A percentile compares a stretch with the other conserved stretches of the same genome.
Evolutionary conservation across 1,140 invertebrate genomes (phyloP).

Genomic region (Lasioglossum baleicum): DNA sequence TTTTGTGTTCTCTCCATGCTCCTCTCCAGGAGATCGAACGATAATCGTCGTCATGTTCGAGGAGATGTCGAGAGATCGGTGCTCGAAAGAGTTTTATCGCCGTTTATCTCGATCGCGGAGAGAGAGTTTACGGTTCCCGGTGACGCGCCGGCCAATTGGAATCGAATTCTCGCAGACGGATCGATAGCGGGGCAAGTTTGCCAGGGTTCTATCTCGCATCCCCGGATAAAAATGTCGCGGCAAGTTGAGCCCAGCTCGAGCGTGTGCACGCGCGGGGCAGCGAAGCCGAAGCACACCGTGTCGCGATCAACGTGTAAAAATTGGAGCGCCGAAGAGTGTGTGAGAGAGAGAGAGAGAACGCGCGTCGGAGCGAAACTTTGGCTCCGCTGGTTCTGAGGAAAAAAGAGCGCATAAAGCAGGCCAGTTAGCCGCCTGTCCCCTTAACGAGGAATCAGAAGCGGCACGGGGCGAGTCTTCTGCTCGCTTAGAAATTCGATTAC

Average conservation of each 20-base stretch:
- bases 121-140: too few relatives aligned
- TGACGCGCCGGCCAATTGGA: not conserved
- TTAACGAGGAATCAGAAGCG: constrained; percentile 35
- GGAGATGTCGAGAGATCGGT: not conserved
- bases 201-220: not conserved
- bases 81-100: too few relatives aligned
- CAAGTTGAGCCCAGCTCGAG: not conserved
- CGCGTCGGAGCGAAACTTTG: too few relatives aligned
- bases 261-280: not conserved
- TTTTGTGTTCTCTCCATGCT: not conserved
- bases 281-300: not conserved
- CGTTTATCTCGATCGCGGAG: too few relatives aligned
- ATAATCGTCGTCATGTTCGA: not conserved
- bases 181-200: not conserved
- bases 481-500: constrained; percentile 42
- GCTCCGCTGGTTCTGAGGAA: not conserved
- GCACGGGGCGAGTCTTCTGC: not conserved
- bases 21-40: not conserved
- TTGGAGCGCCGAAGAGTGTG: too few relatives aligned
- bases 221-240: not conserved
- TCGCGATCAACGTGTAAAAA: not conserved
- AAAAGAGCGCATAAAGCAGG: not conserved
- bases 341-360: too few relatives aligned
- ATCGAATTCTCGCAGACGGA: not conserved
- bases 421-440: not conserved